Evolutionary conservation across 2,888 invertebrate genomes (phyloP), one percentile per base, ranked within the genome.

Genomic region (Nowickia ferox): DNA sequence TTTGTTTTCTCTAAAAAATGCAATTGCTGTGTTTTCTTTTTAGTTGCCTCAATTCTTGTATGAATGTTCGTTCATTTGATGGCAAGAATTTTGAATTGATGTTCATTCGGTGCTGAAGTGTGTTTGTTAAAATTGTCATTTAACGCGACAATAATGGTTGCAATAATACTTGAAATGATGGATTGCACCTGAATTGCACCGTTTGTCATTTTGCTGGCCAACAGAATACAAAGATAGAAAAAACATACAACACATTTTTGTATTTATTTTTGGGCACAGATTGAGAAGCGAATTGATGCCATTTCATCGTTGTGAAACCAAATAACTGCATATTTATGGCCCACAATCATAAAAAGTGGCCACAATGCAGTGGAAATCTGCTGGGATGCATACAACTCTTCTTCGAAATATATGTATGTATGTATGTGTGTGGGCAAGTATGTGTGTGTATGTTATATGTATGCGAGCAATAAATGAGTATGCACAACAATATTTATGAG

Each of bases 101-200:
- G 84, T 84, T 84, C 85, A 82, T 84, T 84, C 84, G 80, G 17
- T 87, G 87, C 42, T 81, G 53, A 61, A 91, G 91, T 91, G 91
- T 90, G 89, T 91, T 90, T 91, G 91, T 91, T 86, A 86, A 90
- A 91, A 90, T 90, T 90, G 88, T 87, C 88, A 88, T 88, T 87
- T 87, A 87, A 88, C 87, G 88, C 87, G 89, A 90, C 91, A 91
- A 91, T 91, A 91, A 91, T 91, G 90, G 91, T 91, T 91, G 91
- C 91, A 91, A 91, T 90, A 91, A 91, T 89, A 90, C 91, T 91
- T 88, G 90, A 91, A 90, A 91, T 91, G 91, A 91, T 91, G 91
- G 90, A 91, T 91, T 83, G 83, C 91, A 91, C 91, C 91, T 91
- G 89, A 88, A 88, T 87, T 89, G 90, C 90, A 90, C 89, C 89